These are phyloP conservation scores for Syngnathus scovelli DNA, from an alignment of 2,113 vertebrate species.

Conservation along the genomic window DNA sequence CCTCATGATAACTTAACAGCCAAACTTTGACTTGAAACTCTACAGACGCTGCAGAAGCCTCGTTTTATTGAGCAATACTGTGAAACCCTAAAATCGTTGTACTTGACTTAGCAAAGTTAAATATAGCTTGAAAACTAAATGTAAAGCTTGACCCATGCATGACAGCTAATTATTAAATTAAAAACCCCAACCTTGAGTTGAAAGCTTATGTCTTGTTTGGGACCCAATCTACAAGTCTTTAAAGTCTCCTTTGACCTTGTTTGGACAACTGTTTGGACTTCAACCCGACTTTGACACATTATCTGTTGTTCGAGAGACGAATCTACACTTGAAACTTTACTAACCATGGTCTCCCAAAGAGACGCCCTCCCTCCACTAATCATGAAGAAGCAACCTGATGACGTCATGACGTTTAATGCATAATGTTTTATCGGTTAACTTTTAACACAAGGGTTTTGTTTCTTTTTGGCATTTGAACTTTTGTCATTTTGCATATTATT, in stretches of 20 bases:
- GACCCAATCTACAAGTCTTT: background rate
- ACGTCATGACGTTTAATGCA: background rate
- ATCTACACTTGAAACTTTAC: background rate
- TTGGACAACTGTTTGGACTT: background rate
- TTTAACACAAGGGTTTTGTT: too few relatives aligned
- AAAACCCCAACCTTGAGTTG: too few relatives aligned
- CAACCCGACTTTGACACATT: too few relatives aligned
- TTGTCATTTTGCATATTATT: background rate
- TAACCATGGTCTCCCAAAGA: background rate
- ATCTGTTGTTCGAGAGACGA: too few relatives aligned
- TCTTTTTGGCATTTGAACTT: background rate
- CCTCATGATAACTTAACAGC: background rate
- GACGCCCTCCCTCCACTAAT: constrained; percentile 41
- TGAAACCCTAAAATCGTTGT: too few relatives aligned
- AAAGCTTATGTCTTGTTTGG: background rate
- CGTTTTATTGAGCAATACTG: too few relatives aligned
- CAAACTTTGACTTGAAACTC: background rate
- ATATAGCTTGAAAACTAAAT: too few relatives aligned
- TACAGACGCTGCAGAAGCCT: too few relatives aligned
- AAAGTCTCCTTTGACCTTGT: background rate
- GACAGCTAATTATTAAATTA: too few relatives aligned
- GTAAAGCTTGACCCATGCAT: too few relatives aligned
- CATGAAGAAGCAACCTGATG: constrained; percentile 90
- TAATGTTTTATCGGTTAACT: background rate
- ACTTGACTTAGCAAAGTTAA: too few relatives aligned